Base-by-base conservation (phyloP, 1,140 invertebrate species). In the Drosophila mauritiana region DNA sequence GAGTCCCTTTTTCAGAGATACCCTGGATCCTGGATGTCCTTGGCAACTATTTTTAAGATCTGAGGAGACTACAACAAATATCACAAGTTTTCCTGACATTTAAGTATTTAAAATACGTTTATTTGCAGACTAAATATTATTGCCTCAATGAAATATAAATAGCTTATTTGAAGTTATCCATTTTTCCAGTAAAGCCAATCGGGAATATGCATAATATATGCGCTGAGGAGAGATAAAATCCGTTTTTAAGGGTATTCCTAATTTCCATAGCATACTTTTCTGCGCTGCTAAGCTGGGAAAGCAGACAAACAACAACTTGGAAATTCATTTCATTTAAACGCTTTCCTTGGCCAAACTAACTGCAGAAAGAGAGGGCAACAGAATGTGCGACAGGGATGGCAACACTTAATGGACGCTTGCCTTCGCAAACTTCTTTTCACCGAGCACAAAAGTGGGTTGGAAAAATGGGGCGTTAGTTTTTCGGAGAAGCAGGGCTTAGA, bases 311-410 rank as follows among this genome's bases (percentile, higher is more conserved):
- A 78, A 72, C 65, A 78, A 64, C 61, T 73, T 67, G 52, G 68
- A 80, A 85, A 86, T 78, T 77, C 78, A 86, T 85, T 85, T 85
- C 73, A 61, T 74, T 85, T 85, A 83, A 83, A 84, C 80, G 67
- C 65, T 79, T 84, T 79, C 49, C 49, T 73, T 51, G 42, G 42
- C 57, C 56, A 62, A 73, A 56, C 64, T 51, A 55, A 70, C 34
- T 40, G 45, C 13, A 36, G 15, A 52, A 20, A 40, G 76, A 36
- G 61, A 62, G 25, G 46, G 39, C 17, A 6, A 42, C 20, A 13
- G 10, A 8, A 27, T 52, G 39, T 10, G 31, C 7, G 37, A 34
- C 27, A 52, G 46, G 39, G 25, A 52, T 36, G 58, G 63, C 59
- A 74, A 51, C 61, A 78, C 77, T 78, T 65, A 75, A 82, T 78